These are phyloP conservation scores for Chalcis sispes DNA, from an alignment of 2,888 invertebrate species.

Conservation along the genomic window DNA sequence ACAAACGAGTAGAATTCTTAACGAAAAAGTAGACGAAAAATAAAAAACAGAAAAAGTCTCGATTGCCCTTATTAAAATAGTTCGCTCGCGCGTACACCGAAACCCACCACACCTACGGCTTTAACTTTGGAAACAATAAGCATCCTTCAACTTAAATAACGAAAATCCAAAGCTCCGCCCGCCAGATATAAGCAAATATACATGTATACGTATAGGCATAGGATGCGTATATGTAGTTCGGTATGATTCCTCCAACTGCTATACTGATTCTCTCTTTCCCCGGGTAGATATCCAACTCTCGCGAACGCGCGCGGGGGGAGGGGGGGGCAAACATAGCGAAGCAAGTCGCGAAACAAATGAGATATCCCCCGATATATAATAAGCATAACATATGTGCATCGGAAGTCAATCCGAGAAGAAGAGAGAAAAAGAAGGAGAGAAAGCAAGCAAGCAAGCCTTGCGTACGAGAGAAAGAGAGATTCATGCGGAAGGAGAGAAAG, in stretches of 20 bases:
- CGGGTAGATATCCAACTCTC: neutral
- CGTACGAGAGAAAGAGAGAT: neutral
- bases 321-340: neutral
- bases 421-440: constrained; percentile 15
- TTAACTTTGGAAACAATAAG: constrained; percentile 27
- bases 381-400: constrained; percentile 30
- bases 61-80: constrained; percentile 38
- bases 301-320: neutral
- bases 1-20: too few relatives aligned
- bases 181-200: neutral
- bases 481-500: neutral
- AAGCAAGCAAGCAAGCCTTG: neutral
- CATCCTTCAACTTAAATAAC: constrained; percentile 48
- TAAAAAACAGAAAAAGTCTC: neutral
- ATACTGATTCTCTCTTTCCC: too few relatives aligned
- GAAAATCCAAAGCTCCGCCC: constrained; percentile 31
- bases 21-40: too few relatives aligned
- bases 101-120: neutral
- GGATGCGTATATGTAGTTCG: neutral
- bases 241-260: neutral
- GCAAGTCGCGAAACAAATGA: constrained; percentile 32
- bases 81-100: neutral
- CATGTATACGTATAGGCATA: neutral
- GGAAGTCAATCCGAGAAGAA: constrained; percentile 17
- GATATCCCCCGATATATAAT: constrained; percentile 29